These are phyloP conservation scores for Leptopterna dolabrata DNA, from an alignment of 2,888 invertebrate genomes.

Conservation along the genomic window DNA sequence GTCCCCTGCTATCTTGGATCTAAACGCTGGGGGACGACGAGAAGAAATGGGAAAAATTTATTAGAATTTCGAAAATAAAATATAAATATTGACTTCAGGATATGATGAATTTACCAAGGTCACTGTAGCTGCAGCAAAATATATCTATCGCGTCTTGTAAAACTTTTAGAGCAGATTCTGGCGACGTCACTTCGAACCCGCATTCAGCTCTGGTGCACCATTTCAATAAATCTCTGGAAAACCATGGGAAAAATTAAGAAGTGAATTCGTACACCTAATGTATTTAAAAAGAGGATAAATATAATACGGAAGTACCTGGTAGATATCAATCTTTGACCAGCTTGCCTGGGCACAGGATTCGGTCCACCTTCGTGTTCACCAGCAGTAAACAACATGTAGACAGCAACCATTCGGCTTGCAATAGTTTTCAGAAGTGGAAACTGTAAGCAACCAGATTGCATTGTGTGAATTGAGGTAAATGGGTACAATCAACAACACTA, in stretches of 20 bases:
- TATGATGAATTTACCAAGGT: slow-evolving; percentile 64
- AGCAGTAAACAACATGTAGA: slow-evolving; percentile 83
- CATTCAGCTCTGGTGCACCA: slow-evolving; percentile 85
- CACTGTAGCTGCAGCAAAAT: slow-evolving; percentile 83
- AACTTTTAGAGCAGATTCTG: slow-evolving; percentile 76
- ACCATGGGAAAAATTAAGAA: slow-evolving; percentile 36
- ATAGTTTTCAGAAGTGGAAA: slow-evolving; percentile 81
- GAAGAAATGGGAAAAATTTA: too few species aligned
- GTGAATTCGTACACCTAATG: not conserved
- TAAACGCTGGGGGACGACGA: slow-evolving; percentile 71
- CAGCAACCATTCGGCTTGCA: slow-evolving; percentile 81
- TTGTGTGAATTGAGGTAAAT: not conserved
- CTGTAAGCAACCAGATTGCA: slow-evolving; percentile 65
- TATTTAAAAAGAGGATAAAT: not conserved
- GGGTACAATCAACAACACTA: too few species aligned
- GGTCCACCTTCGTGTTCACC: slow-evolving; percentile 71
- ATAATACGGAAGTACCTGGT: slow-evolving; percentile 68
- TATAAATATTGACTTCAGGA: not conserved
- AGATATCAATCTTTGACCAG: slow-evolving; percentile 73
- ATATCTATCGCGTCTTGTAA: slow-evolving; percentile 92
- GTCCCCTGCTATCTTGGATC: slow-evolving; percentile 76
- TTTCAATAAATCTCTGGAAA: slow-evolving; percentile 85
- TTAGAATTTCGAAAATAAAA: not conserved
- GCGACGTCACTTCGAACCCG: slow-evolving; percentile 80
- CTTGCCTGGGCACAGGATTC: not conserved